Percentiles rank a stretch among this genome's conserved stretches.
Conservation (phyloP, 2,113 vertebrate species). For the Patagioenas fasciata region DNA sequence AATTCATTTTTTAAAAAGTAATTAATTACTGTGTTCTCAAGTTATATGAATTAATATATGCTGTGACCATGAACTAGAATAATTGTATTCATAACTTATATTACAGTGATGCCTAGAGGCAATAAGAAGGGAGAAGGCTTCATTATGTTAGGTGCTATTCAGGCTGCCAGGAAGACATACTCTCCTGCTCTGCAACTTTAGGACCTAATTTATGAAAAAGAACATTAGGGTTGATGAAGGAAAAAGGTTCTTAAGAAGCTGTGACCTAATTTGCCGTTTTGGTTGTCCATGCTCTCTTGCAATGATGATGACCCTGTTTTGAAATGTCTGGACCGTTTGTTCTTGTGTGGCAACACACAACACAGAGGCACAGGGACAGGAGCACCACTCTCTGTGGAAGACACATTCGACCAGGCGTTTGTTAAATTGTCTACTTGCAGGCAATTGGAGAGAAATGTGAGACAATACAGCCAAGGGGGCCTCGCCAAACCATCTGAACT, state of each 20-base stretch:
- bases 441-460: neutral
- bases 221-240: neutral
- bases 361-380: neutral
- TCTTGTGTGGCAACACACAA: constrained; percentile 4
- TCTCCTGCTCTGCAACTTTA: neutral
- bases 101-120: neutral
- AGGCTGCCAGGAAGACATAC: neutral
- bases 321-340: neutral
- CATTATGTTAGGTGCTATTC: neutral
- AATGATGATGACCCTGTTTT: neutral
- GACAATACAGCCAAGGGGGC: neutral
- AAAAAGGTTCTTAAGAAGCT: neutral
- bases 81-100: neutral
- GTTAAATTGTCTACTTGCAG: neutral
- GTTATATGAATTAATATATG: neutral
- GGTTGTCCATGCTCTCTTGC: neutral
- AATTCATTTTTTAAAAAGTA: neutral
- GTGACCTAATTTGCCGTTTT: neutral
- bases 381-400: neutral
- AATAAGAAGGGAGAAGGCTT: neutral
- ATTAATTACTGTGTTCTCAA: neutral
- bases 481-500: constrained; percentile 5
- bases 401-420: neutral
- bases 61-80: neutral
- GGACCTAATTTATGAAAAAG: neutral